Base-by-base conservation (phyloP, 92 coral and sea anemone genomes). In the Isaurus tuberculatus region DNA sequence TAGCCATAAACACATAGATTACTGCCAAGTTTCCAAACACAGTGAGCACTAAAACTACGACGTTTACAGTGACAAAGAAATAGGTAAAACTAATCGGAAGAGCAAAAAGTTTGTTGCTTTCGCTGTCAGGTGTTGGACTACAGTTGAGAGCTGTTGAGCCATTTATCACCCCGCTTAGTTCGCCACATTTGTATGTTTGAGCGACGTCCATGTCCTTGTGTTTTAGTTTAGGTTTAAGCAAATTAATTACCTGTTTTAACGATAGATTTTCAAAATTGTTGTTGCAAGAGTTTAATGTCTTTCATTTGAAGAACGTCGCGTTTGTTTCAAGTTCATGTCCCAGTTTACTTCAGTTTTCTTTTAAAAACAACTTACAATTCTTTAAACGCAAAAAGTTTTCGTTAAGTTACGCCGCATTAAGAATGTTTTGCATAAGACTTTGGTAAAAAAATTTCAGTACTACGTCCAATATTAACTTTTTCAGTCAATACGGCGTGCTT, bases 1-100 rank as follows among this genome's bases (percentile, higher is more conserved):
- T 87, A 37, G 73, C 73, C n/a, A 84, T 42, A 32, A 92, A 70
- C 19, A 89, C 92, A 65, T 77, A 72, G 31, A 92, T 92, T 13
- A 91, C 91, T 0, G 87, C 58, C 5, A 75, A 28, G 80, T 92
- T 92, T 16, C 96, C 96, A 57, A 87, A 33, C 33, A 92, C 70
- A 14, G 91, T 90, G 17, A 83, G 78, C 9, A 85, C 44, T 34
- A 72, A 46, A 43, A 90, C 83, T 57, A 81, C 11, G 10, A 85
- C 70, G 73, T 90, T 81, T 10, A 87, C 49, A 22, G 73, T 42
- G 43, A 90, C 80, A 28, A 79, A 70, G 23, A 91, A 65, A 30
- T 91, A 75, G 0, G 82, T 71, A 92, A 92, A 93, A 30, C 34
- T 51, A 26, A 37, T 28, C 2, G 94, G 88, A 49, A 49, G 58